A percentile compares a stretch with the other conserved stretches of the same genome.
phyloP scores from a whole-genome alignment of 1,140 invertebrate species.

The Carposina sasakii region DNA sequence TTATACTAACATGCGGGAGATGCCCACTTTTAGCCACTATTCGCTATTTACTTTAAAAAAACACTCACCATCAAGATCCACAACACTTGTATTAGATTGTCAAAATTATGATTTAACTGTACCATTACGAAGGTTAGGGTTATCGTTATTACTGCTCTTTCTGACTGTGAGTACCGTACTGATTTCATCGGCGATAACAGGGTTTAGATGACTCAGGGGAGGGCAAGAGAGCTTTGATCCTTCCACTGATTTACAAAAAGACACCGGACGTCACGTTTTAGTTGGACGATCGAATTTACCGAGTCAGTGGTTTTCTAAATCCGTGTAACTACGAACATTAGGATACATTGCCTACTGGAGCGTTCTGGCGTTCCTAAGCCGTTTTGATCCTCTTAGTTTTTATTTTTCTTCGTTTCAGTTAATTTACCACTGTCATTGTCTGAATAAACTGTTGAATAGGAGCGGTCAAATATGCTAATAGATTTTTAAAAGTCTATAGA shows the following conservation, averaged over 20 bases:
- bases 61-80: slow-evolving; percentile 26
- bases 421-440: no score
- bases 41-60: slow-evolving; percentile 15
- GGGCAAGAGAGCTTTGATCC: slow-evolving; percentile 31
- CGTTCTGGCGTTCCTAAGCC: no score
- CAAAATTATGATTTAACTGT: slow-evolving; percentile 17
- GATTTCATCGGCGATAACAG: slow-evolving; percentile 35
- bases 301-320: slow-evolving; percentile 36
- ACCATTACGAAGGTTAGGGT: slow-evolving; percentile 25
- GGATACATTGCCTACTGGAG: no score
- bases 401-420: no score
- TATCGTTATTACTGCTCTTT: slow-evolving; percentile 36
- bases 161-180: slow-evolving; percentile 35
- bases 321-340: no score
- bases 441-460: no score
- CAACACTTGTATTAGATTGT: slow-evolving; percentile 18
- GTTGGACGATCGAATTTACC: slow-evolving; percentile 51
- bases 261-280: slow-evolving; percentile 56
- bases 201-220: slow-evolving; percentile 38
- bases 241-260: slow-evolving; percentile 30
- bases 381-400: no score
- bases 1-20: no score
- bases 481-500: no score
- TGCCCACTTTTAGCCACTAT: no score
- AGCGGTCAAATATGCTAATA: no score